Base-by-base conservation (phyloP, 2,888 invertebrate genomes). In the Stenurella melanura region DNA sequence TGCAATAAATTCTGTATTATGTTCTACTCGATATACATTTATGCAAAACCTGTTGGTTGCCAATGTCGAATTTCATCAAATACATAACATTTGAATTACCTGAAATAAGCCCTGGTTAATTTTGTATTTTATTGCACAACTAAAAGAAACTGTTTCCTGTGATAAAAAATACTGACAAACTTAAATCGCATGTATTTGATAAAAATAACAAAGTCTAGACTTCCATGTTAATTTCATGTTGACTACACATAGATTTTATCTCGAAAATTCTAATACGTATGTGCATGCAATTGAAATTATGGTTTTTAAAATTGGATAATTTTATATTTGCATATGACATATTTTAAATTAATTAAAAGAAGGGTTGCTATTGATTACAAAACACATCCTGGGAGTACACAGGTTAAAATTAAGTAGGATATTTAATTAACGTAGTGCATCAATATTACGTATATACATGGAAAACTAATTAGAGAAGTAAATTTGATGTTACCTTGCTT, bases 271-370 rank as follows among this genome's bases (percentile, higher is more conserved):
- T 60, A 26, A n/a, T 19, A 15, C 10, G 12, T 15, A 30, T 9
- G 11, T 30, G 61, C 61, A 61, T 61, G 61, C 34, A 17, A 61
- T 34, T 30, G n/a, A 0, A 1, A 34, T 19, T 18, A 58, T 58
- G 58, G 58, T 10, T 34, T 61, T 34, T 34, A 64, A 64, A 38
- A 64, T 42, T 42, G 42, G 3, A 42, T 42, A 38, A 19, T 19
- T 17, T 63, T 21, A 11, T 42, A 42, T 42, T 64, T 64, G 64
- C 30, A 21, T 30, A 42, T 18, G 17, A 64, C 18, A 38, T 64
- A 64, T 64, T 64, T 64, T 64, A 64, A 64, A 42, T 64, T 64
- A 64, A 64, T 64, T 64, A 64, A 64, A 38, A 42, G 19, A 42
- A 38, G 64, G 64, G 64, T 12, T 18, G 38, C 38, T 64, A 30